A percentile compares a stretch with the other conserved stretches of the same genome.
Conservation (phyloP, 2,888 invertebrate genomes). For the Agriopis marginaria region DNA sequence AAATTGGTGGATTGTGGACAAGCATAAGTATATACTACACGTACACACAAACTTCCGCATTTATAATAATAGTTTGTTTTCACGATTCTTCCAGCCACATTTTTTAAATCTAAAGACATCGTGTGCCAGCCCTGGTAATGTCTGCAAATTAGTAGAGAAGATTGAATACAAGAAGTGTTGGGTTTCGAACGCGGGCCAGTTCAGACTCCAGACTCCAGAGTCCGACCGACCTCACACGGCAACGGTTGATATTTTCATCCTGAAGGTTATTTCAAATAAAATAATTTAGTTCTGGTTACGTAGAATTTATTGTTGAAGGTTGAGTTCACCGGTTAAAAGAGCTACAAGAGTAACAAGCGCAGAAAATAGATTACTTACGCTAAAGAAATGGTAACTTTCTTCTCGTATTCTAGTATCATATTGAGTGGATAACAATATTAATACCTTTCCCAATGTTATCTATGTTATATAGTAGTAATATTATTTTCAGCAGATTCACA, state of each 20-base stretch:
- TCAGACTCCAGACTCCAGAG: slow-evolving; percentile 56
- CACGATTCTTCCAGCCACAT: too few relatives aligned
- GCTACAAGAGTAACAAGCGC: not conserved
- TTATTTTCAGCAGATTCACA: not conserved
- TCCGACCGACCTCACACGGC: slow-evolving; percentile 59
- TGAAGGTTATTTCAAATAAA: slow-evolving; percentile 25
- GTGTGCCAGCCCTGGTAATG: slow-evolving; percentile 63
- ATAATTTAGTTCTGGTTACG: slow-evolving; percentile 14
- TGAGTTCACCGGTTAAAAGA: not conserved
- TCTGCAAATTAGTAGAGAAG: slow-evolving; percentile 78
- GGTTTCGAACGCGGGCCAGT: slow-evolving; percentile 66
- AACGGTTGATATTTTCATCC: slow-evolving; percentile 33
- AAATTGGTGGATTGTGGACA: too few relatives aligned
- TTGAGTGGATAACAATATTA: too few relatives aligned
- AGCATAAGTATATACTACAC: too few relatives aligned
- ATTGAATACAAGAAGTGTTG: slow-evolving; percentile 80
- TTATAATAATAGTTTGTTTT: too few relatives aligned
- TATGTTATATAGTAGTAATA: not conserved
- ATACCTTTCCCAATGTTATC: not conserved
- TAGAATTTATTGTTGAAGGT: not conserved
- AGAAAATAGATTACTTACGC: not conserved
- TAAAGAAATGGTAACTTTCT: not conserved
- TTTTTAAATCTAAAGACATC: not conserved
- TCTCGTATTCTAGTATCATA: too few relatives aligned
- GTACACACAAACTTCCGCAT: too few relatives aligned